Evolutionary conservation across 2,888 invertebrate species (phyloP), one percentile per base, ranked within the genome.

Genomic region (Choreutis nemorana): DNA sequence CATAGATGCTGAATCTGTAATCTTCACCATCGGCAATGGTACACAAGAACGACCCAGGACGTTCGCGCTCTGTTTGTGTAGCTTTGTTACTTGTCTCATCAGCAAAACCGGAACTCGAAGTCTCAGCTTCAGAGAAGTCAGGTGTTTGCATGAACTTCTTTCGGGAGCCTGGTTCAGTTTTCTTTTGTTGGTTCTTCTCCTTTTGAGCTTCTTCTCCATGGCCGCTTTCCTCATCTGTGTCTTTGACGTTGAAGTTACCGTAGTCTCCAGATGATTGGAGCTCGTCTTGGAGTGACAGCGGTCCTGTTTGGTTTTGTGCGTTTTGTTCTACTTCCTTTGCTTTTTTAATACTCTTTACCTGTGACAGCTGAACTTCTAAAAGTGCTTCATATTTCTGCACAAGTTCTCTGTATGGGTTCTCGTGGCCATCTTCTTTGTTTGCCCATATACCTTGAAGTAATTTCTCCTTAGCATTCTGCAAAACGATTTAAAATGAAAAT

Each of bases 351-450:
- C 72, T 81, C 49, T 71, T 82, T 26, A 81, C 80, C 32, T 87
- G 83, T 34, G 85, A 83, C 39, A 87, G 73, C 52, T 91, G 90
- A 22, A 90, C 87, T 55, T 90, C 88, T 15, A 91, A 68, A 29
- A 92, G 73, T 14, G 91, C 91, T 64, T 92, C 91, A 59, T 91
- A 93, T 59, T 92, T 92, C 58, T 91, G 90, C 29, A 91, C 90
- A 43, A 93, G 75, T 32, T 87, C 89, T 51, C 89, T 83, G 65
- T 91, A 92, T 0, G 89, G 87, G 60, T 90, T 90, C 37, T 80
- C 81, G 43, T 75, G 73, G 36, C 72, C 72, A 41, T 77, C 72
- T 50, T 71, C 77, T 50, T 77, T 78, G 45, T 78, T 78, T 26
- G 78, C 78, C 78, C 78, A 79, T 45, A 72, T 73, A 46, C 78